phyloP scores from a whole-genome alignment of 30 jellyfish, hydroid and myxozoan genomes.

The Aurelia aurita complex sp. Pacific region DNA sequence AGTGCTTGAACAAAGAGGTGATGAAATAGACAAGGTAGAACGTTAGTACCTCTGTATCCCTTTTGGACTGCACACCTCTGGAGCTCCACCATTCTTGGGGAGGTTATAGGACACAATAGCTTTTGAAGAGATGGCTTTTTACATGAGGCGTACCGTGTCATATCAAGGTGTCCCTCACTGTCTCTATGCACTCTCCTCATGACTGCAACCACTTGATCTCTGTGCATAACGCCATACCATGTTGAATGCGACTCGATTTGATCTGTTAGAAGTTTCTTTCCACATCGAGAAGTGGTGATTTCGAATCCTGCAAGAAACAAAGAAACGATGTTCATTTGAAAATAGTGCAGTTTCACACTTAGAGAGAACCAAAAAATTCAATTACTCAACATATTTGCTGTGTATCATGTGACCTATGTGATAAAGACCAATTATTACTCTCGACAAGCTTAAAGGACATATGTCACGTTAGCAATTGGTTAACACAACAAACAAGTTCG shows the following conservation, averaged over 20 bases:
- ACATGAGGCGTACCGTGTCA: constrained; percentile 73
- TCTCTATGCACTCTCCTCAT: constrained; percentile 62
- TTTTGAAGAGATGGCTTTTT: constrained; percentile 43
- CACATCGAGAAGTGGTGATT: constrained; percentile 40
- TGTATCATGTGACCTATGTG: too few species aligned
- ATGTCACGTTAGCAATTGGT: too few species aligned
- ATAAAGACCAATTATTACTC: too few species aligned
- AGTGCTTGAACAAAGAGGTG: constrained; percentile 24
- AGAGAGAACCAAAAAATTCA: too few species aligned
- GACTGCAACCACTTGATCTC: constrained; percentile 61
- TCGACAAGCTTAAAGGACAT: too few species aligned
- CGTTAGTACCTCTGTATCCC: constrained; percentile 56
- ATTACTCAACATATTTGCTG: too few species aligned
- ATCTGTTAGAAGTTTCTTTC: constrained; percentile 61
- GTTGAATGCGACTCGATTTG: constrained; percentile 58
- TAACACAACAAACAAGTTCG: too few species aligned
- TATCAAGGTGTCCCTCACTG: constrained; percentile 64
- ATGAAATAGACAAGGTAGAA: constrained; percentile 26
- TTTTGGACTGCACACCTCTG: constrained; percentile 68
- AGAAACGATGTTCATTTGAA: too few species aligned
- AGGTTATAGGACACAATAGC: neutral
- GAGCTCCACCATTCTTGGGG: constrained; percentile 44
- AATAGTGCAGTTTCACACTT: too few species aligned
- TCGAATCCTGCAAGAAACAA: constrained; percentile 45
- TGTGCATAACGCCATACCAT: constrained; percentile 72